phyloP scores from a whole-genome alignment of 2,888 invertebrate genomes.

The Pammene aurita region DNA sequence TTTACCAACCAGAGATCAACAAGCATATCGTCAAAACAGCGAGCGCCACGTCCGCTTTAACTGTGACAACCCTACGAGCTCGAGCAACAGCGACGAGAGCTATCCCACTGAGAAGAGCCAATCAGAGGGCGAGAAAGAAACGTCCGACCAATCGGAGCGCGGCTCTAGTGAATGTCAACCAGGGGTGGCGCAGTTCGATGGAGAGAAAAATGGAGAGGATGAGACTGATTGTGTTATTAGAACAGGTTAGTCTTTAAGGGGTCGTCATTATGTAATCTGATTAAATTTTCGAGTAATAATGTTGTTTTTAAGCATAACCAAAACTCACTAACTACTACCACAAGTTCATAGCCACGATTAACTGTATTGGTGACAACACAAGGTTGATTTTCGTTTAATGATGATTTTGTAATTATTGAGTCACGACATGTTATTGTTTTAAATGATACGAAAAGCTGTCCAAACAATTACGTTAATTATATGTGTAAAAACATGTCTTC shows the following conservation, averaged over 20 bases:
- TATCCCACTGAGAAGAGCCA: conserved; percentile 52
- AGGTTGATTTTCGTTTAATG: too few species aligned
- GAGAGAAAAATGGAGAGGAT: conserved; percentile 27
- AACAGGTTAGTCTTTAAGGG: conserved; percentile 17
- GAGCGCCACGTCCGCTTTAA: conserved; percentile 57
- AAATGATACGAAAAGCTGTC: too few species aligned
- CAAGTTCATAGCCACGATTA: too few species aligned
- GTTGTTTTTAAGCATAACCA: too few species aligned
- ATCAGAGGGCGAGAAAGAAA: conserved; percentile 42
- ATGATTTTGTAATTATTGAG: too few species aligned
- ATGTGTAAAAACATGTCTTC: too few species aligned
- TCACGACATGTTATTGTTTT: too few species aligned
- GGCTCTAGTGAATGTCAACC: conserved; percentile 1
- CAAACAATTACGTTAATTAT: too few species aligned
- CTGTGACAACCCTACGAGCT: conserved; percentile 55
- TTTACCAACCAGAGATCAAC: not conserved
- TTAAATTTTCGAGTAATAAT: too few species aligned
- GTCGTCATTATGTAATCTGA: too few species aligned
- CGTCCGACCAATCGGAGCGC: conserved; percentile 25
- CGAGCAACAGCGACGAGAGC: conserved; percentile 66
- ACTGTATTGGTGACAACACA: too few species aligned
- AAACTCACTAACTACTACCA: too few species aligned
- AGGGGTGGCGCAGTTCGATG: conserved; percentile 37
- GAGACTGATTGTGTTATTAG: conserved; percentile 31
- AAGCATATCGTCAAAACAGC: conserved; percentile 25